These are phyloP conservation scores for Xestia ashworthii DNA, from an alignment of 2,888 invertebrate species.

Conservation along the genomic window DNA sequence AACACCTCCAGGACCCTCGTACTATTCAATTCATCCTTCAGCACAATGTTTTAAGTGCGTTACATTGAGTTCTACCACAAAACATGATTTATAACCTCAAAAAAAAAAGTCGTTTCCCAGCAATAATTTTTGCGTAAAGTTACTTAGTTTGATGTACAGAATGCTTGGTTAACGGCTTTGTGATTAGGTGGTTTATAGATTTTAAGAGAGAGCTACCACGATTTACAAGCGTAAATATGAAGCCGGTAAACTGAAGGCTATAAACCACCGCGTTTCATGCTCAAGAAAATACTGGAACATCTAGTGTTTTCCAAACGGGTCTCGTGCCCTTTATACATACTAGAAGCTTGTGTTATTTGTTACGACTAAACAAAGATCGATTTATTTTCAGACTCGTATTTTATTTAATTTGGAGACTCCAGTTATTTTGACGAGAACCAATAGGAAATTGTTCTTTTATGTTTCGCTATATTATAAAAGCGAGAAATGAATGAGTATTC, in stretches of 20 bases:
- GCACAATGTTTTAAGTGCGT: too few relatives aligned
- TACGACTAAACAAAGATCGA: not conserved
- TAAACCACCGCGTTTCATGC: not conserved
- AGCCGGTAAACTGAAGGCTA: not conserved
- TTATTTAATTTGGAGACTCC: not conserved
- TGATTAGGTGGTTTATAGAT: too few relatives aligned
- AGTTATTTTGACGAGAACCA: not conserved
- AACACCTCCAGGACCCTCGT: too few relatives aligned
- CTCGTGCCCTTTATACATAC: not conserved
- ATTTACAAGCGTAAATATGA: not conserved
- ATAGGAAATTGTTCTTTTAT: not conserved
- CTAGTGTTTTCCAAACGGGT: not conserved
- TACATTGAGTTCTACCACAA: too few relatives aligned
- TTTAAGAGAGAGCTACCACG: too few relatives aligned
- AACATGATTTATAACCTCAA: too few relatives aligned
- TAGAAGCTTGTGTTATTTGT: not conserved
- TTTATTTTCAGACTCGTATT: not conserved
- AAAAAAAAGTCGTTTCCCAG: too few relatives aligned
- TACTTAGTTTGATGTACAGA: too few relatives aligned
- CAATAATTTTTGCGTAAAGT: too few relatives aligned
- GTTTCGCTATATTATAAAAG: not conserved
- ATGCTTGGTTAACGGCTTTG: too few relatives aligned
- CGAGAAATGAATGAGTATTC: not conserved
- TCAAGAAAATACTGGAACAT: slow-evolving; percentile 17
- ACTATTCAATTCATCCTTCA: too few relatives aligned